Evolutionary conservation across 2,113 vertebrate species (phyloP).

Genomic region (Crypturellus undulatus): DNA sequence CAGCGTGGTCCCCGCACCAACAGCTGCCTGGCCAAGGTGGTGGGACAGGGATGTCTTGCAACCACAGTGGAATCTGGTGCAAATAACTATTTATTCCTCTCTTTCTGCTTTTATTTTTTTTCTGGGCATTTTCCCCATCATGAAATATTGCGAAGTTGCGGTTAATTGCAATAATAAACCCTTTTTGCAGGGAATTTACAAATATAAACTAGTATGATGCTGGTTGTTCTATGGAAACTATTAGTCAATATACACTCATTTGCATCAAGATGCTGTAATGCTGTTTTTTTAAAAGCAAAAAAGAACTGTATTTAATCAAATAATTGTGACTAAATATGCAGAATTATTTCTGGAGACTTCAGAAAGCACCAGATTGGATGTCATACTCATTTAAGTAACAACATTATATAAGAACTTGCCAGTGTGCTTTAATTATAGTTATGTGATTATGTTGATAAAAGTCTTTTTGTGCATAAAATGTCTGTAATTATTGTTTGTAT

Average conservation of each 20-base stretch:
- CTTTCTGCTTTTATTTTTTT: not conserved
- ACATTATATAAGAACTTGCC: not conserved
- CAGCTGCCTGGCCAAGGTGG: not conserved
- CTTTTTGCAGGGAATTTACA: not conserved
- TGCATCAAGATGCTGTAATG: not conserved
- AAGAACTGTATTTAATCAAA: not conserved
- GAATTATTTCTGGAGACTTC: not conserved
- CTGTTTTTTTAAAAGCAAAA: not conserved
- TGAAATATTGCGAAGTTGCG: not conserved
- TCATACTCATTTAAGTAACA: rapidly evolving
- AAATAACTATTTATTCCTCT: not conserved
- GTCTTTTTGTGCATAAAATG: not conserved
- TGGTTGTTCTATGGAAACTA: not conserved
- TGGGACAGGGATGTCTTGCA: no score
- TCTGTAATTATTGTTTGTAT: not conserved
- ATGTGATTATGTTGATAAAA: not conserved
- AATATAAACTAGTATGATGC: not conserved
- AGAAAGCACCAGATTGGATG: not conserved
- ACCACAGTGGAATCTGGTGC: not conserved
- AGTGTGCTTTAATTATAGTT: not conserved
- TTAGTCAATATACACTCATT: not conserved
- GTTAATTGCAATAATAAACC: not conserved
- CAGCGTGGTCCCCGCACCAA: not conserved
- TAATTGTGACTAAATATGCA: not conserved
- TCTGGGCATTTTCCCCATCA: not conserved